Evolutionary conservation across 2,113 vertebrate species (phyloP), one percentile per base, ranked within the genome.

Genomic region (Microcebus murinus): DNA sequence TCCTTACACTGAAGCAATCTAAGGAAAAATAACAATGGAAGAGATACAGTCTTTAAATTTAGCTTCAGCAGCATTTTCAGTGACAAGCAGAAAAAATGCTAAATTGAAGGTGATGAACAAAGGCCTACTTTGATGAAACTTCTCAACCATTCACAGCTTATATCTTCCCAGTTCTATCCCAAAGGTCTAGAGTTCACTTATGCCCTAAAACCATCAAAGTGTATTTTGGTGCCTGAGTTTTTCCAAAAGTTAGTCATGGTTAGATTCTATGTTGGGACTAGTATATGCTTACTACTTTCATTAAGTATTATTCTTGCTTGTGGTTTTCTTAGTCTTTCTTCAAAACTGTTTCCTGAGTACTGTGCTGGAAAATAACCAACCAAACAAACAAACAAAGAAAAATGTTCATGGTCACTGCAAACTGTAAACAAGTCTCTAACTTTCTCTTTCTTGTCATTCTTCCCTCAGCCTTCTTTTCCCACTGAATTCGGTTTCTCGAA

Each of bases 301-400:
- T 88, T 80, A 93, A 94, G 57, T 95, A 39, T 42, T 42, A 29
- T 93, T 48, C 42, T 74, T 86, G 13, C 65, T 71, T 45, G 29
- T 87, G 73, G 29, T 95, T 84, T 94, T 86, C 91, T 52, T n/a
- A 57, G 29, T 23, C 97, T 71, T 94, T 74, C 95, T 95, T 87
- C 71, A 87, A 91, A 45, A 67, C n/a, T 77, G 0, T 68, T 95
- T 94, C 80, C 76, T 59, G 68, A 63, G 80, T 73, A 39, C 39
- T 55, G 31, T 71, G n/a, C 77, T 48, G 17, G 68, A 61, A 91
- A 90, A 79, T 18, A 85, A 70, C 12, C 55, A 79, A 27, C 36
- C 57, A 57, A 87, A 59, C 89, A 90, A 63, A 11, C 10, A 90
- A 45, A 34, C 65, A 90, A 45, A 34, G 31, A 48, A 80, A 87